Evolutionary conservation across 1,140 invertebrate genomes (phyloP).

Genomic region (Bombus cullumanus): DNA sequence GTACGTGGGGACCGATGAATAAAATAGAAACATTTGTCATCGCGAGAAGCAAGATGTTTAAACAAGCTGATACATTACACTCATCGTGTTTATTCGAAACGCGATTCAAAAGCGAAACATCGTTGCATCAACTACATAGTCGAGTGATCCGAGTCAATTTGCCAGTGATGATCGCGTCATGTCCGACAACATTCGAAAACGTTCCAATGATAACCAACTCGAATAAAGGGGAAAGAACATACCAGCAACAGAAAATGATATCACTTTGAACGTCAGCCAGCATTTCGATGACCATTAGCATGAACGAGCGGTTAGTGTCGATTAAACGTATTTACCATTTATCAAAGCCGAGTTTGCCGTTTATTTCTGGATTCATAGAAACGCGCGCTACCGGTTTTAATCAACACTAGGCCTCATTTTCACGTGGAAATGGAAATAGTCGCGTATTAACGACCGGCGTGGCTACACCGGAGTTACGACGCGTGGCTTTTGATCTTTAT

Average conservation of each 20-base stretch:
- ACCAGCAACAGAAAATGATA: not conserved
- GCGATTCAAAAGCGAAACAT: not conserved
- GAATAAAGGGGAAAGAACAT: not conserved
- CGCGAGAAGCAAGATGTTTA: not conserved
- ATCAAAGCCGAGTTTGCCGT: constrained; percentile 44
- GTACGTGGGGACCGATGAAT: constrained; percentile 78
- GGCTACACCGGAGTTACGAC: no score
- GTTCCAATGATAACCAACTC: not conserved
- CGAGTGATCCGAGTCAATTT: not conserved
- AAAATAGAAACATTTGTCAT: not conserved
- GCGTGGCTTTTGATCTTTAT: constrained; percentile 20
- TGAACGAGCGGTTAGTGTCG: constrained; percentile 7
- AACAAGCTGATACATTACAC: not conserved
- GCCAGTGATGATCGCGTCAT: no score
- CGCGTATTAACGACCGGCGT: constrained; percentile 13
- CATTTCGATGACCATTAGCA: constrained; percentile 53
- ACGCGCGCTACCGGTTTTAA: not conserved
- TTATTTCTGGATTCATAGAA: constrained; percentile 49
- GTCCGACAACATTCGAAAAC: not conserved
- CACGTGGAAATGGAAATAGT: no score
- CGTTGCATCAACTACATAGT: not conserved
- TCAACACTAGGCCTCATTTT: not conserved
- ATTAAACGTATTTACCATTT: constrained; percentile 53
- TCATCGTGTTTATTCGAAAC: not conserved
- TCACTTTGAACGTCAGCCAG: constrained; percentile 6